A percentile compares a stretch with the other conserved stretches of the same genome.
Conservation (phyloP, 2,113 vertebrate species). For the Myotis brandtii region DNA sequence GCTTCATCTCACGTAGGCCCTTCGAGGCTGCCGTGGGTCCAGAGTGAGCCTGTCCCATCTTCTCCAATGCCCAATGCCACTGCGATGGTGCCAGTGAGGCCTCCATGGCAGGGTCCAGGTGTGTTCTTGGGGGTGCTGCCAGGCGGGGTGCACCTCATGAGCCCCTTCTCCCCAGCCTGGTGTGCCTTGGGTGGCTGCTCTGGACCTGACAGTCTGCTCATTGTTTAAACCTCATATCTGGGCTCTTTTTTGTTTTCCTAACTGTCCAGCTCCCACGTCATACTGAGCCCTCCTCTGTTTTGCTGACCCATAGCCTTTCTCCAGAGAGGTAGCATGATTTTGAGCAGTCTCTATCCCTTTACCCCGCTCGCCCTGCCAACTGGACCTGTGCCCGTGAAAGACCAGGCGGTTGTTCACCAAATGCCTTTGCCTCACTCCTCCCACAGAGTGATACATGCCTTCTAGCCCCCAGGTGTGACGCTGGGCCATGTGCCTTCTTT, state of each 20-base stretch:
- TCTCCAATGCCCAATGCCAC: background rate
- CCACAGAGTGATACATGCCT: background rate
- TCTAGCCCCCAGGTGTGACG: background rate
- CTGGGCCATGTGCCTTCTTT: background rate
- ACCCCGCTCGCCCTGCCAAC: rapidly evolving
- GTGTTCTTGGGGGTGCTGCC: background rate
- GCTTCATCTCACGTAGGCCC: background rate
- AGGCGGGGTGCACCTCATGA: background rate
- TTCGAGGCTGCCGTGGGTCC: background rate
- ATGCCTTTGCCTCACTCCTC: background rate
- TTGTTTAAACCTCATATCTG: background rate
- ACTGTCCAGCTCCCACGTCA: background rate
- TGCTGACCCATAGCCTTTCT: background rate
- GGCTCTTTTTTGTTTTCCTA: background rate
- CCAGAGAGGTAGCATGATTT: background rate
- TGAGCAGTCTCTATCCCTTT: background rate
- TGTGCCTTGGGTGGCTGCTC: background rate
- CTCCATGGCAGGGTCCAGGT: background rate
- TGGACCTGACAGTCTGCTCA: background rate
- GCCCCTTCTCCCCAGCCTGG: background rate
- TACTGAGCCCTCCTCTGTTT: background rate
- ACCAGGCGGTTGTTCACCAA: background rate
- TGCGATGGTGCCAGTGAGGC: rapidly evolving
- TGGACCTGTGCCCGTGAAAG: background rate
- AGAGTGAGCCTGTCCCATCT: background rate